Evolutionary conservation across 2,113 vertebrate species (phyloP).

Genomic region (Cairina moschata): DNA sequence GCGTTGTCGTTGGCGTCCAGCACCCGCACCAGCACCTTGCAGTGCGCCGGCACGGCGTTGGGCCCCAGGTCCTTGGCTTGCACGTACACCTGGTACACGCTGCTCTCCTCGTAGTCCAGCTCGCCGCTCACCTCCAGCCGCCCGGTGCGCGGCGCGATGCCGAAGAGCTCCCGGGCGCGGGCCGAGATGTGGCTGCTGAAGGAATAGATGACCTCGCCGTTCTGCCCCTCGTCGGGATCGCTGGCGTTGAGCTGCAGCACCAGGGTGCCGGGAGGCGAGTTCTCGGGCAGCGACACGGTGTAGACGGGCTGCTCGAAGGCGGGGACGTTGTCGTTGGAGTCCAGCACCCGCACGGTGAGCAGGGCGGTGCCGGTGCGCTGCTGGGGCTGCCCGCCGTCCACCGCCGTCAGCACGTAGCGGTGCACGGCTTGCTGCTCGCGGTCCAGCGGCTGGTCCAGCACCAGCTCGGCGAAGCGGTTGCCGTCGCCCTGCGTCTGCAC

Average conservation of each 20-base stretch:
- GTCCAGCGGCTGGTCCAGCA: slow-evolving; percentile 93
- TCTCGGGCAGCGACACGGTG: slow-evolving; percentile 90
- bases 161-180: slow-evolving; percentile 91
- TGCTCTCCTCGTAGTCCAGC: slow-evolving; percentile 95
- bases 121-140: slow-evolving; percentile 92
- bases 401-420: slow-evolving; percentile 95
- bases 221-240: slow-evolving; percentile 92
- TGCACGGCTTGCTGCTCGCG: slow-evolving; percentile 95
- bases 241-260: slow-evolving; percentile 96
- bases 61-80: slow-evolving; percentile 97
- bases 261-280: slow-evolving; percentile 90
- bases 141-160: slow-evolving; percentile 89
- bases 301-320: slow-evolving; percentile 95
- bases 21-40: slow-evolving; percentile 93
- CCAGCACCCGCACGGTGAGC: slow-evolving; percentile 92
- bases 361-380: slow-evolving; percentile 94
- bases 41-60: slow-evolving; percentile 95
- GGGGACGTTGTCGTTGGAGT: slow-evolving; percentile 97
- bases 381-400: slow-evolving; percentile 91
- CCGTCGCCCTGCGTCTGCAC: slow-evolving; percentile 96
- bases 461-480: slow-evolving; percentile 94
- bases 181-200: slow-evolving; percentile 95
- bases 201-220: slow-evolving; percentile 94
- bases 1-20: slow-evolving; percentile 94
- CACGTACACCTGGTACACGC: slow-evolving; percentile 92